Conservation (phyloP, 1,140 invertebrate species). For the Cherax destructor region DNA sequence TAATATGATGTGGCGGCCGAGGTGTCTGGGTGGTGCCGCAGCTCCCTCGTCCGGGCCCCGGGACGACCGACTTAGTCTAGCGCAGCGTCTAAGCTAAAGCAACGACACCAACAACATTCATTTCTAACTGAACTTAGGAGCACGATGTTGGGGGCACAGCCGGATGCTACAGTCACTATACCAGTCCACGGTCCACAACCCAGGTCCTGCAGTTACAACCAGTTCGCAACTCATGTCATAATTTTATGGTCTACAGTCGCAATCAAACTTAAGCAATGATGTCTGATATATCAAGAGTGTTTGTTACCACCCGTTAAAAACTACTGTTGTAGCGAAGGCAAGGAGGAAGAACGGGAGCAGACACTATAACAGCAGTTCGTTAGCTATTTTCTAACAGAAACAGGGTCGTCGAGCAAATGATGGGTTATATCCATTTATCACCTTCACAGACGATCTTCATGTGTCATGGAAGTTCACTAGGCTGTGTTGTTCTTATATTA, state of each 20-base stretch:
- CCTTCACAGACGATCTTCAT: too few species aligned
- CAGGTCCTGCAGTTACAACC: constrained; percentile 55
- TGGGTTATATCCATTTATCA: too few species aligned
- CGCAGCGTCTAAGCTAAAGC: constrained; percentile 68
- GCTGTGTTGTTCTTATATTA: too few species aligned
- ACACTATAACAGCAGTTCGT: not conserved
- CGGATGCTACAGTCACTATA: constrained; percentile 66
- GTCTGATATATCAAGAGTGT: not conserved
- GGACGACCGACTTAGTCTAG: constrained; percentile 64
- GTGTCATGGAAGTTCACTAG: too few species aligned
- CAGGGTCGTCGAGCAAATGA: too few species aligned
- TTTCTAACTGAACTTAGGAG: constrained; percentile 60
- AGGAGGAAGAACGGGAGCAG: not conserved
- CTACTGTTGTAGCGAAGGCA: not conserved
- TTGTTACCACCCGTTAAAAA: not conserved
- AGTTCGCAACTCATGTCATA: constrained; percentile 17
- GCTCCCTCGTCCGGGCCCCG: constrained; percentile 15
- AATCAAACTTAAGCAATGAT: not conserved
- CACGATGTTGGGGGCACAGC: constrained; percentile 53
- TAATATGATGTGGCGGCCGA: too few species aligned
- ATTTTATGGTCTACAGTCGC: not conserved
- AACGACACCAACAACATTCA: constrained; percentile 68
- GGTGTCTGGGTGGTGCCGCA: constrained; percentile 3
- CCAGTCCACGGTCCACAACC: constrained; percentile 67
- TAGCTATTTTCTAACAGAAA: not conserved